phyloP scores from a whole-genome alignment of 2,113 vertebrate species.

The Dasyurus viverrinus region DNA sequence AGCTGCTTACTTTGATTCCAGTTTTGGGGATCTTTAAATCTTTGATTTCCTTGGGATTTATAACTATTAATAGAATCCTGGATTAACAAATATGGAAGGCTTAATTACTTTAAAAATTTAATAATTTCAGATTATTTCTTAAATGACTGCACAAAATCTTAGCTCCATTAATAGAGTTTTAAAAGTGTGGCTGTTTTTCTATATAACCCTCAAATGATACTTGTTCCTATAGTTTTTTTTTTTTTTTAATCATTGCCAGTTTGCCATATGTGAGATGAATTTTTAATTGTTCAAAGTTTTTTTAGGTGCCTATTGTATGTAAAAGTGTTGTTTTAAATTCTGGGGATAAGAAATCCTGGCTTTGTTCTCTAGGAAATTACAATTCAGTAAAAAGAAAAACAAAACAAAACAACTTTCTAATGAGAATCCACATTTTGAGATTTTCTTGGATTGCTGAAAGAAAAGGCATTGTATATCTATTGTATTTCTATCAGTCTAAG shows the following conservation, averaged over 20 bases:
- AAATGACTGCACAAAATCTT: not conserved
- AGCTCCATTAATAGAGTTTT: not conserved
- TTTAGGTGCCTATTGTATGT: not conserved
- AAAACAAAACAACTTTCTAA: not conserved
- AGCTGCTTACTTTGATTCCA: not conserved
- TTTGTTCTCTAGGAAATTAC: not conserved
- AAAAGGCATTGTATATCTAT: not conserved
- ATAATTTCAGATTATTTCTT: not conserved
- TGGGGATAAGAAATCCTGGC: not conserved
- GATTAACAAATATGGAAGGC: not conserved
- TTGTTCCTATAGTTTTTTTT: not conserved
- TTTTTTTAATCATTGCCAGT: not conserved
- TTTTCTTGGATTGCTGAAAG: not conserved
- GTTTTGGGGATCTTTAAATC: not conserved
- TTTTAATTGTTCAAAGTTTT: not conserved
- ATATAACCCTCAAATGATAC: not conserved
- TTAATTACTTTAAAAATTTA: not conserved
- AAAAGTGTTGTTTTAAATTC: not conserved
- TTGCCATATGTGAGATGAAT: not conserved
- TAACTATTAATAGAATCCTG: not conserved
- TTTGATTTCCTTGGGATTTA: not conserved
- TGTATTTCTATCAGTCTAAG: too few relatives aligned
- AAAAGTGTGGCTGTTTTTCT: too few relatives aligned
- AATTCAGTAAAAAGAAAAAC: not conserved
- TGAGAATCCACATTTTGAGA: not conserved